phyloP scores from a whole-genome alignment of 2,888 invertebrate species.

The Nymphalis c-album region DNA sequence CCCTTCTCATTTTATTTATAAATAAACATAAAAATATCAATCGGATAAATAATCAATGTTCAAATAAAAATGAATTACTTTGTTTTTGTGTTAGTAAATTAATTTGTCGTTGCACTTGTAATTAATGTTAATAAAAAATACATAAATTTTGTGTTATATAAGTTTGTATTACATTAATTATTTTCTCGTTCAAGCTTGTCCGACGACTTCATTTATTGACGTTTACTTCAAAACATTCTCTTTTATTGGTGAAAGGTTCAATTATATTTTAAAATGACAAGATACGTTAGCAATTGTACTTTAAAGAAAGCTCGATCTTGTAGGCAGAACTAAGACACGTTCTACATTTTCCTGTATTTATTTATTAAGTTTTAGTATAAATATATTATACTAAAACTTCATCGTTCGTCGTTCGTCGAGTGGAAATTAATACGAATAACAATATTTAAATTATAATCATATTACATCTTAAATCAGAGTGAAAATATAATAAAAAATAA shows the following conservation, averaged over 20 bases:
- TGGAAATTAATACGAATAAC: not conserved
- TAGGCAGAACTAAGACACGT: slow-evolving; percentile 17
- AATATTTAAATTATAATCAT: too few relatives aligned
- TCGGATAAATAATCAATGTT: too few relatives aligned
- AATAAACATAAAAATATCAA: too few relatives aligned
- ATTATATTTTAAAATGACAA: slow-evolving; percentile 48
- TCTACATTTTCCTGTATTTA: slow-evolving; percentile 1
- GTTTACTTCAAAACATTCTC: slow-evolving; percentile 47
- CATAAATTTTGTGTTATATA: not conserved
- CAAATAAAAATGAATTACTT: too few relatives aligned
- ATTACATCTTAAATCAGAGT: too few relatives aligned
- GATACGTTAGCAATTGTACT: slow-evolving; percentile 44
- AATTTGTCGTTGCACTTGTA: too few relatives aligned
- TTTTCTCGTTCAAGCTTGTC: not conserved
- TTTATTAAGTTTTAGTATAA: not conserved
- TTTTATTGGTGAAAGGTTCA: slow-evolving; percentile 67
- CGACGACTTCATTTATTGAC: slow-evolving; percentile 12
- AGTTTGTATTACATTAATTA: not conserved
- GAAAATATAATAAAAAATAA: too few relatives aligned
- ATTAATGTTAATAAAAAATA: too few relatives aligned
- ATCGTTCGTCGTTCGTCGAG: too few relatives aligned
- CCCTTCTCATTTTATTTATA: too few relatives aligned
- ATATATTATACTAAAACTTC: too few relatives aligned
- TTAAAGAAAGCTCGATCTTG: slow-evolving; percentile 34
- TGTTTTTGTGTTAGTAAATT: too few relatives aligned